Evolutionary conservation across 2,888 invertebrate genomes (phyloP).

Genomic region (Ceraclea dissimilis): DNA sequence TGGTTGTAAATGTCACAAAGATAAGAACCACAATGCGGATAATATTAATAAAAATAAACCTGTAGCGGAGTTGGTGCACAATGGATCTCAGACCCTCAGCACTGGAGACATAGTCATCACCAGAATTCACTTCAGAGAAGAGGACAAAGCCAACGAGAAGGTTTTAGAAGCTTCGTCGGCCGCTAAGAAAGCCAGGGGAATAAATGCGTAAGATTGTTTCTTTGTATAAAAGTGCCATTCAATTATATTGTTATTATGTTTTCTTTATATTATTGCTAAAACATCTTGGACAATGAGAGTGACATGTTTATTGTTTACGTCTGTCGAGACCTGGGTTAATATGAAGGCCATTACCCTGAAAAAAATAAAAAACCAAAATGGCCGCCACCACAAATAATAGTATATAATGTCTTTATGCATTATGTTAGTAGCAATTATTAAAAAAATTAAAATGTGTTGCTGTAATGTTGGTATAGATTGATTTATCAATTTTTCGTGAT

Average conservation of each 20-base stretch:
- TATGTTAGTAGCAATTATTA: too few species aligned
- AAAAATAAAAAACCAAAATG: too few species aligned
- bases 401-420: too few species aligned
- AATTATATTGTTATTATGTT: neutral
- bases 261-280: neutral
- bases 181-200: constrained; percentile 31
- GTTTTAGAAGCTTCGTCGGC: constrained; percentile 43
- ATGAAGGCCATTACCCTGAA: too few species aligned
- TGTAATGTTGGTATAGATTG: too few species aligned
- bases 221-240: constrained; percentile 22
- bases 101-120: constrained; percentile 91
- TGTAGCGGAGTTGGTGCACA: constrained; percentile 19
- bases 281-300: neutral
- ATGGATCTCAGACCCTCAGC: constrained; percentile 75
- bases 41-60: constrained; percentile 9
- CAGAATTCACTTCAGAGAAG: constrained; percentile 58
- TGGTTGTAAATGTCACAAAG: constrained; percentile 49
- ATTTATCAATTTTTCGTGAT: too few species aligned
- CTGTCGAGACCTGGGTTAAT: too few species aligned
- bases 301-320: too few species aligned
- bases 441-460: too few species aligned
- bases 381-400: too few species aligned
- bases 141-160: constrained; percentile 44
- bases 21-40: constrained; percentile 29
- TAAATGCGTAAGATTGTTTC: constrained; percentile 20